Conservation (phyloP, 2,113 vertebrate genomes). For the Takifugu bimaculatus region DNA sequence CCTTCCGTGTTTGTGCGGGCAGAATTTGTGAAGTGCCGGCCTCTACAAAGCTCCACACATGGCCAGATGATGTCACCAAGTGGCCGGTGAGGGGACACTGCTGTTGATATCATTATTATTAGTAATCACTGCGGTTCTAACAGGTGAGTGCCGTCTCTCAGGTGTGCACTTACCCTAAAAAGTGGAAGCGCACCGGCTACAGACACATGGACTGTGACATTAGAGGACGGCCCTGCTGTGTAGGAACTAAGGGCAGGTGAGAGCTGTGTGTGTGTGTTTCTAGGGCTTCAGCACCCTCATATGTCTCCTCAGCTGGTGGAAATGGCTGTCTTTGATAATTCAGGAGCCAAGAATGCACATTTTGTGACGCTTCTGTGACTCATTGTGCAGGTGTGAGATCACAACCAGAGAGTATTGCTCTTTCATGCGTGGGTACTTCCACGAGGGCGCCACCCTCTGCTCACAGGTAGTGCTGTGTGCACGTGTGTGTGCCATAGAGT, state of each 20-base stretch:
- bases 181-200: constrained; percentile 82
- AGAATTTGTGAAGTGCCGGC: constrained; percentile 92
- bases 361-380: constrained; percentile 12
- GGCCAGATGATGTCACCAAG: constrained; percentile 89
- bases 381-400: constrained; percentile 85
- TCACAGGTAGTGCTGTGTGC: constrained; percentile 81
- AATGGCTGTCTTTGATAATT: neutral
- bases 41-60: constrained; percentile 82
- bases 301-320: no score
- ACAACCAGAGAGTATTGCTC: constrained; percentile 90
- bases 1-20: constrained; percentile 2
- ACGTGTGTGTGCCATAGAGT: neutral
- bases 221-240: constrained; percentile 93
- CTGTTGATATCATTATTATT: no score
- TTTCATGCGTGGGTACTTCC: constrained; percentile 97
- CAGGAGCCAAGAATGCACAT: no score
- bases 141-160: constrained; percentile 35
- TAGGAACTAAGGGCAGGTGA: constrained; percentile 96
- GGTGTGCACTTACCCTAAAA: constrained; percentile 84
- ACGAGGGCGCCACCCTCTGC: constrained; percentile 93
- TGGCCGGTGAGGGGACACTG: constrained; percentile 85
- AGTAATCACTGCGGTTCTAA: no score
- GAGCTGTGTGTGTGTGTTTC: constrained; percentile 5
- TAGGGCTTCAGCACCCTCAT: no score
- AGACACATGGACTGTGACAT: constrained; percentile 90